Evolutionary conservation across 2,888 invertebrate genomes (phyloP).

Genomic region (Ephialtes manifestator): DNA sequence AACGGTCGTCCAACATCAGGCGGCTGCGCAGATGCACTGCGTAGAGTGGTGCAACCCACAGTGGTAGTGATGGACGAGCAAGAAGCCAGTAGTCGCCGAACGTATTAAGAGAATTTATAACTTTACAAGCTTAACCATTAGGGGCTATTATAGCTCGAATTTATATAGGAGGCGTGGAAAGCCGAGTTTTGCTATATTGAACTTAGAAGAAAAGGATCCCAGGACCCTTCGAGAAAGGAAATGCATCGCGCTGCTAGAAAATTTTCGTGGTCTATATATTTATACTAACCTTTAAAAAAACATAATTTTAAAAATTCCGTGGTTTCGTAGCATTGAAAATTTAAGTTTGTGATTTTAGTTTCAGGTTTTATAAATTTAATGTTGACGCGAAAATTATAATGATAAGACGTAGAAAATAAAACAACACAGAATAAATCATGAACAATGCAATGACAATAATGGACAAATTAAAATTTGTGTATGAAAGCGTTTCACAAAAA

Average conservation of each 20-base stretch:
- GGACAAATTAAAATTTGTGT: too few species aligned
- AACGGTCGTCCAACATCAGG: slow-evolving; percentile 47
- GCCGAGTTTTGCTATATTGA: neutral
- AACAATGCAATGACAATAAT: too few species aligned
- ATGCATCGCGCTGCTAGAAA: neutral
- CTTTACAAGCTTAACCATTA: slow-evolving; percentile 48
- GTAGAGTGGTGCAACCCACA: neutral
- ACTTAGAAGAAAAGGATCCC: neutral
- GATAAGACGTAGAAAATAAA: too few species aligned
- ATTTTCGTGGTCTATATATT: too few species aligned
- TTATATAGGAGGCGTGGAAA: slow-evolving; percentile 40
- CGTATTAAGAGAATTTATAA: slow-evolving; percentile 54
- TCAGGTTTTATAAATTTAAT: too few species aligned
- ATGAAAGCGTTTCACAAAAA: too few species aligned
- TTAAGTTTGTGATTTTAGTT: too few species aligned
- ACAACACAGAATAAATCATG: too few species aligned
- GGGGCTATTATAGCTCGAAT: slow-evolving; percentile 62
- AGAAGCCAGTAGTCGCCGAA: slow-evolving; percentile 31
- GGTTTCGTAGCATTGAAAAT: too few species aligned
- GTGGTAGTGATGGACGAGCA: slow-evolving; percentile 34
- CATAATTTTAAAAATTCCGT: too few species aligned
- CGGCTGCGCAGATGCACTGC: slow-evolving; percentile 28
- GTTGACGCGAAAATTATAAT: too few species aligned
- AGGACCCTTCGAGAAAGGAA: neutral
- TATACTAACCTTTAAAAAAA: too few species aligned